These are phyloP conservation scores for Apodemus sylvaticus DNA, from an alignment of 2,113 vertebrate species.

Conservation along the genomic window DNA sequence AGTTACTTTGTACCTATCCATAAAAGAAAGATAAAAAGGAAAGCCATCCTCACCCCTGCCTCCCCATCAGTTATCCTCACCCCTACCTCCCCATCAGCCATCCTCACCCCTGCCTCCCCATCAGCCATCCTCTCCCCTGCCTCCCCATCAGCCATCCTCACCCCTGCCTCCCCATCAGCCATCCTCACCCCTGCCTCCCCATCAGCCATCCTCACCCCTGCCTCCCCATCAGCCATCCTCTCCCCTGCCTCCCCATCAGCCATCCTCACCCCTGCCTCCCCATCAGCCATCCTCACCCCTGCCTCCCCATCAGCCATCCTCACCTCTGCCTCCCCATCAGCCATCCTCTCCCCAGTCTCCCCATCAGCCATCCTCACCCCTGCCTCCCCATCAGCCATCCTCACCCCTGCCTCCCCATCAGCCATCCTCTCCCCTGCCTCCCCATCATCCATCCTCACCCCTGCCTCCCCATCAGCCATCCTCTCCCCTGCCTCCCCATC, in stretches of 20 bases:
- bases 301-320: too few relatives aligned
- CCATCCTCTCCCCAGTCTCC: not conserved
- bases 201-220: not conserved
- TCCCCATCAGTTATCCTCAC: not conserved
- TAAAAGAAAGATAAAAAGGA: not conserved
- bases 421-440: not conserved
- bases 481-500: not conserved
- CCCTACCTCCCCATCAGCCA: too few relatives aligned
- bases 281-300: not conserved
- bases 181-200: not conserved
- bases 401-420: not conserved
- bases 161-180: not conserved
- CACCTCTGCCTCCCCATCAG: not conserved
- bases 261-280: not conserved
- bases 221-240: not conserved
- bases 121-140: not conserved
- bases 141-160: not conserved
- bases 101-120: not conserved
- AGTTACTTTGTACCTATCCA: slow-evolving; percentile 40
- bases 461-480: not conserved
- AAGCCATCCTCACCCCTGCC: not conserved
- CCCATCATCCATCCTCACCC: not conserved
- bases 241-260: not conserved
- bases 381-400: too few relatives aligned
- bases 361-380: not conserved